Base-by-base conservation (phyloP, 2,113 vertebrate species). In the Calonectris borealis region DNA sequence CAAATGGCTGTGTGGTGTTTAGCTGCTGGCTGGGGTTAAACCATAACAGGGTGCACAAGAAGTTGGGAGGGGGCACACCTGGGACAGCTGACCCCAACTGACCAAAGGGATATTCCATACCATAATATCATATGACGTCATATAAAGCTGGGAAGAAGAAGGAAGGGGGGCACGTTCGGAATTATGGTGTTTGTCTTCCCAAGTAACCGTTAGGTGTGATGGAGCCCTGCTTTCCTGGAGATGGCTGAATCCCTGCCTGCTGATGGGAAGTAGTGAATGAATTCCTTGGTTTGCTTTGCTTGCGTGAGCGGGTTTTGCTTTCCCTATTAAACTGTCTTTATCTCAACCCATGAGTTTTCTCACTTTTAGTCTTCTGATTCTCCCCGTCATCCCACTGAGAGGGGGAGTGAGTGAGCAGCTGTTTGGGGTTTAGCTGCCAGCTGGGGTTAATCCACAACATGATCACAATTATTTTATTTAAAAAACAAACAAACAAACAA, bases 181-280 rank as follows among this genome's bases (percentile, higher is more conserved):
- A 32, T 14, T 3, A 22, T 22, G 34, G 32, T 1, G 3, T 58
- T n/a, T 58, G 32, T n/a, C 32, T 15, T 58, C 57, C 32, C 20
- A n/a, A n/a, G 34, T 60, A n/a, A 60, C 34, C 9, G 0, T 22
- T 60, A 24, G 2, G 4, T 2, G 2, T 60, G 21, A 24, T 24
- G 34, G 57, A n/a, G 34, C 9, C 34, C 21, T 60, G 57, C 57
- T n/a, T n/a, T n/a, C 57, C 34, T n/a, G 34, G 57, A 24, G 34
- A 24, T 60, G 57, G 55, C 32, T 34, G 19, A 58, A 34, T 12
- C 14, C 57, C 57, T 58, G 57, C 57, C 57, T 58, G 57, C 32
- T 8, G 1, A 34, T 22, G 32, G 21, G 34, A n/a, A 60, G 32
- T 3, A 60, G 21, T 10, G 21, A 60, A n/a, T 24, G 6, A 60